Percentiles rank a stretch among this genome's conserved stretches.
Evolutionary conservation across 2,797 vertebrate species (phyloP).

Genomic region (Cetoscarus ocellatus): DNA sequence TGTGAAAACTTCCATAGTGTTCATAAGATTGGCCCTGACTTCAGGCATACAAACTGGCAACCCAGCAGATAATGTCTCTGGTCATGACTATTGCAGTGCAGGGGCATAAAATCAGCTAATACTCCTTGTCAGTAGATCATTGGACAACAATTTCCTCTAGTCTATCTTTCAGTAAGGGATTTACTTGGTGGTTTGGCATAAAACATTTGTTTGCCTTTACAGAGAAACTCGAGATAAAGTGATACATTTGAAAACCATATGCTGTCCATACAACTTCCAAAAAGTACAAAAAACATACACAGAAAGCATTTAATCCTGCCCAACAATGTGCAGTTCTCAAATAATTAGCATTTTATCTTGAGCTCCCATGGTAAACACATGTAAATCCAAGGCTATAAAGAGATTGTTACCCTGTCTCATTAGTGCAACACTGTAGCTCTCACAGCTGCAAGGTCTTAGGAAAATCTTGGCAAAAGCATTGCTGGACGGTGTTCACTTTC

Average conservation of each 20-base stretch:
- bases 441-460: constrained; percentile 68
- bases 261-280: background rate
- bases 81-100: background rate
- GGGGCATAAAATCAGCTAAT: constrained; percentile 19
- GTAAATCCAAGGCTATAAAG: constrained; percentile 53
- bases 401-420: constrained; percentile 51
- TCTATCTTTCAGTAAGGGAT: constrained; percentile 5
- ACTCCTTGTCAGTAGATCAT: constrained; percentile 10
- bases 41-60: no score
- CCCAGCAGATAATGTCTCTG: no score
- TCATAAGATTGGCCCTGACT: no score
- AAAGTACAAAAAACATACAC: background rate
- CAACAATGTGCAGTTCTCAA: constrained; percentile 8
- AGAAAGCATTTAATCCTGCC: constrained; percentile 8
- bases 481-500: constrained; percentile 57
- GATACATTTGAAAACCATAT: constrained; percentile 8
- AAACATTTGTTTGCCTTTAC: background rate
- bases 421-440: constrained; percentile 48
- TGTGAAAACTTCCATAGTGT: no score
- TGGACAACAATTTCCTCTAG: constrained; percentile 1
- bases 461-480: constrained; percentile 50
- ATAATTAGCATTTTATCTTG: constrained; percentile 46
- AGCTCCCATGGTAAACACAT: constrained; percentile 41
- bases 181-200: constrained; percentile 20
- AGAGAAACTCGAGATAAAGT: constrained; percentile 17